phyloP scores from a whole-genome alignment of 2,888 invertebrate species.

The Spicauda simplicius region DNA sequence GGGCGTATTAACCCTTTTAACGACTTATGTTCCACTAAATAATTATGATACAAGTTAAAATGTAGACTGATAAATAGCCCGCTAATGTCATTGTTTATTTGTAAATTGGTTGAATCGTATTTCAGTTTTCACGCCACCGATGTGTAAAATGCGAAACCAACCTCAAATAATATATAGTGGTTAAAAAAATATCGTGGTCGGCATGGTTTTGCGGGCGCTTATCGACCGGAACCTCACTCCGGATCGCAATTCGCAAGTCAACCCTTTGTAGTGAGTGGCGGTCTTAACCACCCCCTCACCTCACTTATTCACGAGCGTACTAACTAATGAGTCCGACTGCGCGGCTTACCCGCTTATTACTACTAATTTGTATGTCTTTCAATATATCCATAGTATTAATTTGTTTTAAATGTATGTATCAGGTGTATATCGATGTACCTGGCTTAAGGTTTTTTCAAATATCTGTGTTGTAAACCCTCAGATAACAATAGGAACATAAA shows the following conservation, averaged over 20 bases:
- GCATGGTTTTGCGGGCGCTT: conserved; percentile 41
- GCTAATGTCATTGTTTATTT: not conserved
- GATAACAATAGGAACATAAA: not conserved
- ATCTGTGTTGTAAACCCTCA: not conserved
- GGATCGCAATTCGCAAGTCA: conserved; percentile 57
- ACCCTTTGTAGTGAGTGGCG: conserved; percentile 58
- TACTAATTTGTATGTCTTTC: conserved; percentile 12
- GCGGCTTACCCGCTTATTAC: conserved; percentile 34
- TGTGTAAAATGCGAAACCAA: not conserved
- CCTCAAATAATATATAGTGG: conserved; percentile 8
- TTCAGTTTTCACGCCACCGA: no score
- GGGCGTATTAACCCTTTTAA: not conserved
- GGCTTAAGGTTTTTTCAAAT: not conserved
- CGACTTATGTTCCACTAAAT: not conserved
- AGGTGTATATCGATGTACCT: not conserved
- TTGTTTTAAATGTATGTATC: not conserved
- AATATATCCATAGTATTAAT: conserved; percentile 3
- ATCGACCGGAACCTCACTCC: conserved; percentile 59
- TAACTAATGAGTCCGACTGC: conserved; percentile 48
- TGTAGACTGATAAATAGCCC: not conserved
- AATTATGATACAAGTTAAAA: not conserved
- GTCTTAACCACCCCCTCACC: conserved; percentile 51
- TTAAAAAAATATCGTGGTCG: conserved; percentile 19
- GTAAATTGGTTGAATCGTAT: not conserved
- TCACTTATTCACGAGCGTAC: conserved; percentile 51